phyloP scores from a whole-genome alignment of 1,140 invertebrate genomes.

The Bombus confusus region DNA sequence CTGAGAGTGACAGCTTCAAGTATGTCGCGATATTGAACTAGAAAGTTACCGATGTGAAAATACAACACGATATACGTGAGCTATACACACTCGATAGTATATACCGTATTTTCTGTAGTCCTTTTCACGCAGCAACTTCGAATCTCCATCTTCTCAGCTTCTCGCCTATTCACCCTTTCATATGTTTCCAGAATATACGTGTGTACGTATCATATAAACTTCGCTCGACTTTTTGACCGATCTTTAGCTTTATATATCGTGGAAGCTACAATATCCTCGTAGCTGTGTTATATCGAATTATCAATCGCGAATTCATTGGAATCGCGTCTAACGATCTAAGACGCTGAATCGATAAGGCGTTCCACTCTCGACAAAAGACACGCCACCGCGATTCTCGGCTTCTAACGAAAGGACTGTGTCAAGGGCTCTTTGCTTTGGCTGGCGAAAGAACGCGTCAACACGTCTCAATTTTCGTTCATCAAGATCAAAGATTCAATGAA shows the following conservation, averaged over 20 bases:
- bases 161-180: neutral
- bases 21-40: neutral
- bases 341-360: constrained; percentile 20
- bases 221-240: neutral
- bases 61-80: neutral
- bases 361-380: constrained; percentile 20
- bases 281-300: neutral
- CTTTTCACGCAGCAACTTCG: neutral
- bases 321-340: neutral
- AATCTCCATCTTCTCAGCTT: neutral
- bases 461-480: constrained; percentile 11
- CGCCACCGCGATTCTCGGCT: neutral
- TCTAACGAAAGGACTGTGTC: constrained; percentile 44
- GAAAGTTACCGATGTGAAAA: neutral
- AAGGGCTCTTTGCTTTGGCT: constrained; percentile 16
- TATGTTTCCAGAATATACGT: too few relatives aligned
- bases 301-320: neutral
- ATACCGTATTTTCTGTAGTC: neutral
- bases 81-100: neutral
- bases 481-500: too few relatives aligned
- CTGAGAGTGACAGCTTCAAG: neutral
- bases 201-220: neutral
- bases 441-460: constrained; percentile 10
- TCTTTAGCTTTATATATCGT: neutral
- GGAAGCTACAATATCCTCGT: neutral